Evolutionary conservation across 2,797 vertebrate species (phyloP), one percentile per base, ranked within the genome.

Genomic region (Fistularia tabacaria): DNA sequence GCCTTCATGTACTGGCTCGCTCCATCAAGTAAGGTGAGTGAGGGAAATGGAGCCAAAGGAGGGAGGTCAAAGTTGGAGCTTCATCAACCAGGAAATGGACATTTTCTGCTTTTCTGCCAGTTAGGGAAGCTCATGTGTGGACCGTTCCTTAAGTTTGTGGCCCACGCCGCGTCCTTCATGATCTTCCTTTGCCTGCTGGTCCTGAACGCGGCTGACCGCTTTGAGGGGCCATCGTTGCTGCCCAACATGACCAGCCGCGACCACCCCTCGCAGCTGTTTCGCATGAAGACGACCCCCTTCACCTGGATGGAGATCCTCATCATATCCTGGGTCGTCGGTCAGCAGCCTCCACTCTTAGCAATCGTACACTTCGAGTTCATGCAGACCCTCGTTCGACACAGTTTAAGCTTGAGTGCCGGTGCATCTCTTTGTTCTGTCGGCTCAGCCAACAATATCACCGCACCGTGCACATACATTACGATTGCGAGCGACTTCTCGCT

Each of bases 261-360:
- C 77, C 82, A 94, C 59, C 93, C 93, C 38, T 92, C 92, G 7
- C 95, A 97, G 75, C 90, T 99, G 47, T 98, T 97, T 76, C 91
- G 96, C 41, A 93, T 98, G 94, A 98, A 96, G 85, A 98, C 94
- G 14, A 97, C 95, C 0, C 88, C 91, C 63, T 97, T 99, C 85
- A 95, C 92, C 0, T 98, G 95, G 95, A 97, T 95, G 93, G 96
- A 99, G 85, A 89, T 96, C 77, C 92, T 98, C 72, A 99, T 99
- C 76, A 94, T 97, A 77, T 94, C 93, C 69, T 99, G 96, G 96
- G 92, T 99, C 82, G 90, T 96, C 95, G 96, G 96, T 99, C 56
- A 76, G 44, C 11, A 61, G 46, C 42, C 7, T 45, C 7, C 5
- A 9, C 36, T 0, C 8, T 4, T 9, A 10, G 9, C 42, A 1